Evolutionary conservation across 2,113 vertebrate species (phyloP).

Genomic region (Chascanopsetta lugubris): DNA sequence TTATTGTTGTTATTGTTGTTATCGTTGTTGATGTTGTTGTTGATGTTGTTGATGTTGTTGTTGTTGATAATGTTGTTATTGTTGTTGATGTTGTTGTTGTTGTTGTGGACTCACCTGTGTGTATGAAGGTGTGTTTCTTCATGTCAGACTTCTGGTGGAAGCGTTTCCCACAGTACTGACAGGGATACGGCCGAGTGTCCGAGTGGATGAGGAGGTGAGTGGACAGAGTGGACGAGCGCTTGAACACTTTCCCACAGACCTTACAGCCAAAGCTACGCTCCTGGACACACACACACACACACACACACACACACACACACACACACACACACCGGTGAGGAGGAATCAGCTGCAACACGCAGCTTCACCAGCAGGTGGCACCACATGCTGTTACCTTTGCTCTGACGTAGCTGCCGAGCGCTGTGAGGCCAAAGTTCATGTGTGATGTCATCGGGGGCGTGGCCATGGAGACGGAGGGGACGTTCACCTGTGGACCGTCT

Average conservation of each 20-base stretch:
- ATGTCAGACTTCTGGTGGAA: slow-evolving; percentile 87
- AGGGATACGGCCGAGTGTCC: too few species aligned
- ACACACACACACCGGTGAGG: too few species aligned
- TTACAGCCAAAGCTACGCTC: slow-evolving; percentile 81
- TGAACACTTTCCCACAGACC: slow-evolving; percentile 79
- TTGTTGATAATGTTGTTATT: too few species aligned
- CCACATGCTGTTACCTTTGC: too few species aligned
- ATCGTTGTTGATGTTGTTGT: too few species aligned
- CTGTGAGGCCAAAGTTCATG: slow-evolving; percentile 47
- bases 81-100: too few species aligned
- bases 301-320: slow-evolving; percentile 7
- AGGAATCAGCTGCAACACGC: too few species aligned
- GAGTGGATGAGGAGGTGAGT: too few species aligned
- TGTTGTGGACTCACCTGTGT: slow-evolving; percentile 79
- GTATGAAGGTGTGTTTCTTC: slow-evolving; percentile 87
- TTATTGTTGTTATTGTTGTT: too few species aligned
- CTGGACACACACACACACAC: slow-evolving; percentile 45
- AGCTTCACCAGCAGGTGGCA: too few species aligned
- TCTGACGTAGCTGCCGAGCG: slow-evolving; percentile 35
- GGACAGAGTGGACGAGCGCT: slow-evolving; percentile 75
- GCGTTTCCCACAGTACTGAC: slow-evolving; percentile 83
- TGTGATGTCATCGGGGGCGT: slow-evolving; percentile 9
- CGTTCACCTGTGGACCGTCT: slow-evolving; percentile 48
- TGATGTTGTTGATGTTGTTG: too few species aligned
- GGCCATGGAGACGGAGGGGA: slow-evolving; percentile 34